Base-by-base conservation (phyloP, 2,113 vertebrate genomes). In the Antennarius striatus region DNA sequence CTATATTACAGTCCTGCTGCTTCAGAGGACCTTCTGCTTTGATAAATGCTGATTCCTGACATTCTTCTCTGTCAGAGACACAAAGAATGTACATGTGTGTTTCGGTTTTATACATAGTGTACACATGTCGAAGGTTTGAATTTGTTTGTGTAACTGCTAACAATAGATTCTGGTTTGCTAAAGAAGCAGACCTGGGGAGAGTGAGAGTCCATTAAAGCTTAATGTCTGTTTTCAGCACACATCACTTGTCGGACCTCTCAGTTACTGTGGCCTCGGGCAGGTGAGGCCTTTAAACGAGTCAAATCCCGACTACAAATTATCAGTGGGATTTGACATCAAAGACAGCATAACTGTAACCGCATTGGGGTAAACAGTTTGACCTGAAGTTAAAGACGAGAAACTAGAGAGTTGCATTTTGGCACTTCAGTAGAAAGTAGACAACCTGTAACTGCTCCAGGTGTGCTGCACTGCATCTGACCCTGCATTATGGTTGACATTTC, bases 141-240 rank as follows among this genome's bases (percentile, higher is more conserved):
- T 61, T 22, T 3, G 56, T 73, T 51, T 55, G 22, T 62, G 53
- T 47, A 63, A 22, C 46, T 59, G 64, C 53, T 65, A 42, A 79
- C 75, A 68, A 77, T 61, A 55, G 68, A 69, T 64, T 77, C 42
- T 1, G 17, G 83, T 36, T 90, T 86, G 60, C 90, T 73, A 53
- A 56, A 82, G 67, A 67, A 70, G 72, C 56, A 51, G 71, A 64
- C 9, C 58, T 9, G 36, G 52, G 63, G 72, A 69, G 71, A 77
- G 63, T 80, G 65, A 1, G 60, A 72, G 60, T 47, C 65, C 64
- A 82, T 91, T 88, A 89, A 93, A 87, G 70, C 89, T 92, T 91
- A 86, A 91, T 89, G 86, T 83, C 86, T 71, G 53, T 71, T 86
- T 80, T 75, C 77, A 79, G 80, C 73, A 68, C 56, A 47, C 53